Conservation (phyloP, 2,797 vertebrate genomes). For the Smutsia gigantea region DNA sequence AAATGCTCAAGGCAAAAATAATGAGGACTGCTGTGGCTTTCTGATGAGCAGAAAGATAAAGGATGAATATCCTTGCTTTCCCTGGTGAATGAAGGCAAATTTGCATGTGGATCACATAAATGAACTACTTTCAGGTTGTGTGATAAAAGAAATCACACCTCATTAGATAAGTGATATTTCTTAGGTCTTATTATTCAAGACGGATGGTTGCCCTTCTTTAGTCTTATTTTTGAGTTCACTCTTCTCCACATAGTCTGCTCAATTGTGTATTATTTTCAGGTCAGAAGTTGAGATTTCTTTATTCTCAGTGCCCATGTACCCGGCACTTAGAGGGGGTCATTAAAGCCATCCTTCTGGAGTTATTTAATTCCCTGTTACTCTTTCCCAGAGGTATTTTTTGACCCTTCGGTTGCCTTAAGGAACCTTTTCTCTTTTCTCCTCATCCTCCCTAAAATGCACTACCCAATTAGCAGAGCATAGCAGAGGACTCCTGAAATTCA, state of each 20-base stretch:
- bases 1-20: constrained; percentile 12
- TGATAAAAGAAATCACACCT: neutral
- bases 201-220: neutral
- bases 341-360: neutral
- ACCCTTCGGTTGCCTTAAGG: neutral
- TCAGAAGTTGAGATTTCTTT: constrained; percentile 33
- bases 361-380: neutral
- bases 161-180: neutral
- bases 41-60: neutral
- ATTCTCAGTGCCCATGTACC: neutral
- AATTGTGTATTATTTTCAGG: neutral
- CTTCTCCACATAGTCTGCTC: neutral
- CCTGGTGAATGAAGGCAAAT: neutral
- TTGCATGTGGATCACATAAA: neutral
- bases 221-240: neutral
- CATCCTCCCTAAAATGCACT: neutral
- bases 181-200: neutral
- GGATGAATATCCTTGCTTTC: neutral
- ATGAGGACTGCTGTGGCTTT: neutral
- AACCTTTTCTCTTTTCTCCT: neutral
- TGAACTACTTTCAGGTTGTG: neutral
- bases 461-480: neutral
- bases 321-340: neutral
- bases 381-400: neutral
- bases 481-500: neutral